phyloP scores from a whole-genome alignment of 2,888 invertebrate genomes.

The Eupithecia subumbrata region DNA sequence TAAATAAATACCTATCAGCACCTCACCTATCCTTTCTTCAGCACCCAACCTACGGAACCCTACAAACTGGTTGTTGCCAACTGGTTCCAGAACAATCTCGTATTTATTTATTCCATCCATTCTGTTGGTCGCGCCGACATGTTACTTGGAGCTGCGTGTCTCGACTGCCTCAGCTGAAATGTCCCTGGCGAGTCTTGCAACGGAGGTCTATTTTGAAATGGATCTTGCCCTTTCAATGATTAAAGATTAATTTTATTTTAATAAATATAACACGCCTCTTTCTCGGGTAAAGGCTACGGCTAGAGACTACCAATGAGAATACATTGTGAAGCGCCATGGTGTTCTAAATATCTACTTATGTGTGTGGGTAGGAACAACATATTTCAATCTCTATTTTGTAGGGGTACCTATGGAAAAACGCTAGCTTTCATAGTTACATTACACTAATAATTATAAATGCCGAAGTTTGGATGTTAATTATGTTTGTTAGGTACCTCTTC shows the following conservation, averaged over 20 bases:
- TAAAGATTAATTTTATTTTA: constrained; percentile 5
- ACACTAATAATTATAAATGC: no score
- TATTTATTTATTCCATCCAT: constrained; percentile 38
- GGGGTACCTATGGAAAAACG: background rate
- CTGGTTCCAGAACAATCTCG: constrained; percentile 46
- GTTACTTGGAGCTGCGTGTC: constrained; percentile 6
- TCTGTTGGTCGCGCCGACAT: constrained; percentile 27
- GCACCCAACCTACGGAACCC: background rate
- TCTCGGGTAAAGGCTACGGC: background rate
- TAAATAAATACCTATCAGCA: no score
- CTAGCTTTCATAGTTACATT: background rate
- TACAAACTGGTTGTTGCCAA: constrained; percentile 68
- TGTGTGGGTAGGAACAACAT: background rate
- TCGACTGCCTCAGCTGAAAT: constrained; percentile 6
- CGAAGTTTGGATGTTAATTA: no score
- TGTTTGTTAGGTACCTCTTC: background rate
- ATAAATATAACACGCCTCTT: background rate
- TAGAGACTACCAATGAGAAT: background rate
- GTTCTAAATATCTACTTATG: background rate
- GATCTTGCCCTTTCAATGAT: constrained; percentile 11
- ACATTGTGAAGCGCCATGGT: background rate
- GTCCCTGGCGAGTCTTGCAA: constrained; percentile 1
- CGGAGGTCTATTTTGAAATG: constrained; percentile 11
- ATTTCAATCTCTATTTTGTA: background rate
- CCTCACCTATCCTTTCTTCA: no score